Evolutionary conservation across 2,888 invertebrate genomes (phyloP).

Genomic region (Zaprionus bogoriensis): DNA sequence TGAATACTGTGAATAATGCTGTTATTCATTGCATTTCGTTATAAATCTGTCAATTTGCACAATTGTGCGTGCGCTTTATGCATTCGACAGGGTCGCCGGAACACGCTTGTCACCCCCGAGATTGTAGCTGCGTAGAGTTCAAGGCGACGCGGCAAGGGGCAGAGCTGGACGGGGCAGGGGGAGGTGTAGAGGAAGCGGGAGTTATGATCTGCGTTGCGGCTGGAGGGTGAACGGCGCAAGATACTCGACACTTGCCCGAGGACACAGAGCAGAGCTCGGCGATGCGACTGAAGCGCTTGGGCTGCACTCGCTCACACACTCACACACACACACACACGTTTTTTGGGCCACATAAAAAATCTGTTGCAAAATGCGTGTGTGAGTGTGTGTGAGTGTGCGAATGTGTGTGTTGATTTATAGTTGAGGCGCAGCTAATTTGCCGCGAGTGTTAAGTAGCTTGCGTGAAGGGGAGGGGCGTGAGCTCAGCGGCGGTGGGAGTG

Average conservation of each 20-base stretch:
- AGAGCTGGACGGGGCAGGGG: neutral
- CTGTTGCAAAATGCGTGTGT: conserved; percentile 34
- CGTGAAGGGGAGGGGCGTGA: conserved; percentile 20
- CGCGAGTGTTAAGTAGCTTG: conserved; percentile 66
- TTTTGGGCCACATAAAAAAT: conserved; percentile 51
- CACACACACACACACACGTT: conserved; percentile 32
- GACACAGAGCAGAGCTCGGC: neutral
- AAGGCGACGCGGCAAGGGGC: neutral
- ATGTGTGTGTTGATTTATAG: conserved; percentile 61
- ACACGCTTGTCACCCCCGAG: neutral
- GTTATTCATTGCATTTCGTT: conserved; percentile 72
- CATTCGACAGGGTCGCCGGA: conserved; percentile 46
- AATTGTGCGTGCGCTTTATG: conserved; percentile 63
- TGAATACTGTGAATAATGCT: conserved; percentile 66
- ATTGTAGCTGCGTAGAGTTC: neutral
- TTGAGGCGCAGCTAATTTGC: conserved; percentile 70
- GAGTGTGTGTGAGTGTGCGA: conserved; percentile 5
- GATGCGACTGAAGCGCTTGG: neutral
- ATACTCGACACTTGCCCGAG: conserved; percentile 18
- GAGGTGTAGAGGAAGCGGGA: neutral
- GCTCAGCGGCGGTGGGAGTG: neutral
- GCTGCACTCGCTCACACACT: conserved; percentile 16
- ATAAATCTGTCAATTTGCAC: conserved; percentile 80
- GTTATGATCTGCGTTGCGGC: neutral
- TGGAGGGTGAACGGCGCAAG: conserved; percentile 19